Evolutionary conservation across 2,888 invertebrate genomes (phyloP), one percentile per base, ranked within the genome.

Genomic region (Pelosia muscerda): DNA sequence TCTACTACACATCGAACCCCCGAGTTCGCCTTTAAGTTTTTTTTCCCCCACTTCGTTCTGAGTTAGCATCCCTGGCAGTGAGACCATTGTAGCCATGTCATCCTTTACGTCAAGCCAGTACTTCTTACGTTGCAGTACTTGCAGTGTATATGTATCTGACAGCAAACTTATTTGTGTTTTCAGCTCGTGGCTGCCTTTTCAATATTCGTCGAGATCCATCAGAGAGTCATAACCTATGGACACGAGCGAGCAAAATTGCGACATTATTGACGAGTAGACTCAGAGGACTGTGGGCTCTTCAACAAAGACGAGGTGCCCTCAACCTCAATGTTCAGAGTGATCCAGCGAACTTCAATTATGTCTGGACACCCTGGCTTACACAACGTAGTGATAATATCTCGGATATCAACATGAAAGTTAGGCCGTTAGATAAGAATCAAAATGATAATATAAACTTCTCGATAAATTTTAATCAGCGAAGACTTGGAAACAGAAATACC

Each of bases 171-270:
- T 23, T 55, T 61, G 67, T 73, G 63, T 72, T 92, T 92, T 75
- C 85, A 96, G 96, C 88, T 54, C 95, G 95, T 8, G 96, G 96
- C n/a, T 97, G 97, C 81, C 93, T 97, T 19, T 98, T 96, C 90
- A 97, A 98, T 86, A 96, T 98, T 57, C 95, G 96, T 0, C 95
- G 95, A 63, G 98, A 98, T 88, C 98, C 98, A 0, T 97, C 97
- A 82, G 98, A 98, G 87, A 96, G 96, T 65, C 96, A 96, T 79
- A 97, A 98, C 82, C 85, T 96, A 59, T 95, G 96, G 85, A 85
- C 88, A 61, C 91, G 89, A 65, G 95, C 95, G 13, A 94, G 94
- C 8, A 95, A 95, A 74, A 95, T 96, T 15, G 95, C 89, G 1
- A 76, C 80, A 0, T 68, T 91, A 23, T 75, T 94, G 4, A 90